phyloP scores from a whole-genome alignment of 2,888 invertebrate species.

The Sminthurinus aureus region DNA sequence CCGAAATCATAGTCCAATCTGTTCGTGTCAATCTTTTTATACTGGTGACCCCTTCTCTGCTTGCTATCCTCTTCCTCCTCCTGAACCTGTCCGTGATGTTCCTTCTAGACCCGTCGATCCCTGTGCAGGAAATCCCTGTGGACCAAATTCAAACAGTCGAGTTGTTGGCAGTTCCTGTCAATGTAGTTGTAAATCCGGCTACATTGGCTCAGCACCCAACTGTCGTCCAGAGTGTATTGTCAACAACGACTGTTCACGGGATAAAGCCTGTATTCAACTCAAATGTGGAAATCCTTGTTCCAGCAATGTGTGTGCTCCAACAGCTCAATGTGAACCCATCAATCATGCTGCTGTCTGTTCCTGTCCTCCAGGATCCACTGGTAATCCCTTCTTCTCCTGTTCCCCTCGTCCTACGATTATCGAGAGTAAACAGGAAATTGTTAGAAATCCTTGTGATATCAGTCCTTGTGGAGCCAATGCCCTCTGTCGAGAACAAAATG shows the following conservation, averaged over 20 bases:
- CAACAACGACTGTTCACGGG: conserved; percentile 71
- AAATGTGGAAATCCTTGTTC: conserved; percentile 68
- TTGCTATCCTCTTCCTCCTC: conserved; percentile 47
- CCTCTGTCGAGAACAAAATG: conserved; percentile 57
- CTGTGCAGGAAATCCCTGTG: conserved; percentile 68
- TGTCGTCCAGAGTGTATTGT: conserved; percentile 61
- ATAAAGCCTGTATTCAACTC: conserved; percentile 77
- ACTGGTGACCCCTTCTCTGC: conserved; percentile 75
- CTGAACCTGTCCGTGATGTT: conserved; percentile 70
- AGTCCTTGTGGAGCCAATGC: conserved; percentile 60
- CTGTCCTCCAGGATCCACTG: conserved; percentile 64
- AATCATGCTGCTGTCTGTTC: conserved; percentile 76
- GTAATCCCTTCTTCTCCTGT: conserved; percentile 58
- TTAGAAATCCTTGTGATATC: conserved; percentile 60
- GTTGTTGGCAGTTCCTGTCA: conserved; percentile 64
- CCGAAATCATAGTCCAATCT: conserved; percentile 78
- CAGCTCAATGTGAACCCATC: conserved; percentile 38
- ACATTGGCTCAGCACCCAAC: conserved; percentile 71
- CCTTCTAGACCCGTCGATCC: conserved; percentile 59
- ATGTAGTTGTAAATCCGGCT: conserved; percentile 71
- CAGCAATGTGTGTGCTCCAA: conserved; percentile 40
- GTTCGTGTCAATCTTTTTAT: conserved; percentile 71
- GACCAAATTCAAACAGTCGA: conserved; percentile 72
- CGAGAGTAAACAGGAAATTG: conserved; percentile 36
- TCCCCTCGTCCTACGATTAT: conserved; percentile 41